A percentile compares a stretch with the other conserved stretches of the same genome.
Evolutionary conservation across 2,797 vertebrate species (phyloP).

Genomic region (Hylomyscus alleni): DNA sequence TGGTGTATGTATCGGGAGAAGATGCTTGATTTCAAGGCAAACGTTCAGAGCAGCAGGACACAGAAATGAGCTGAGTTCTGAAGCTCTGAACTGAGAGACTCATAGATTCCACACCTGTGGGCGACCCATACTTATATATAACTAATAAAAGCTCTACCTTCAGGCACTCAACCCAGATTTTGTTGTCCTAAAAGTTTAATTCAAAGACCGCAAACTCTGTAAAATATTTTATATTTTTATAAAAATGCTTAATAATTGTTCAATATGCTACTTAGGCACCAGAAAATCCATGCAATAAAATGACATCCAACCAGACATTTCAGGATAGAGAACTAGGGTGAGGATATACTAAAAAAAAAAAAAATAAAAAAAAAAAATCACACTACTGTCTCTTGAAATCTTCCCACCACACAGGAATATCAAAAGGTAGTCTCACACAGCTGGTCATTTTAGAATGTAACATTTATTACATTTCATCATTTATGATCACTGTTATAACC

Average conservation of each 20-base stretch:
- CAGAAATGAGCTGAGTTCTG: not conserved
- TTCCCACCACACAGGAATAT: slow-evolving; percentile 8
- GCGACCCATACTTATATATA: not conserved
- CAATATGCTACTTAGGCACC: not conserved
- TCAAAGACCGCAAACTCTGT: slow-evolving; percentile 13
- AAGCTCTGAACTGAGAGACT: not conserved
- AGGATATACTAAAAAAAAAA: slow-evolving; percentile 8
- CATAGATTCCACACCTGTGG: not conserved
- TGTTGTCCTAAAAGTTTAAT: slow-evolving; percentile 19
- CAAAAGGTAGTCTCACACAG: slow-evolving; percentile 71
- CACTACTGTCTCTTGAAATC: not conserved
- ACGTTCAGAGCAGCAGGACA: slow-evolving; percentile 1
- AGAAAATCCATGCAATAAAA: slow-evolving; percentile 42
- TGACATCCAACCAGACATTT: not conserved
- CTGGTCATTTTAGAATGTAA: slow-evolving; percentile 45
- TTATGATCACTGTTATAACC: slow-evolving; percentile 82
- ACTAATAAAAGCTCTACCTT: not conserved
- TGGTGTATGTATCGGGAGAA: slow-evolving; percentile 32
- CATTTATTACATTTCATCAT: slow-evolving; percentile 84
- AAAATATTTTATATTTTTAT: not conserved
- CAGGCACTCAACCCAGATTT: not conserved
- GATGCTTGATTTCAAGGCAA: not conserved
- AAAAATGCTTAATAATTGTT: not conserved
- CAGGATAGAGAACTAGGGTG: slow-evolving; percentile 36
- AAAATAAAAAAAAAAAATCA: no score